These are phyloP conservation scores for Drosophila equinoxialis DNA, from an alignment of 1,140 invertebrate genomes.

Conservation along the genomic window DNA sequence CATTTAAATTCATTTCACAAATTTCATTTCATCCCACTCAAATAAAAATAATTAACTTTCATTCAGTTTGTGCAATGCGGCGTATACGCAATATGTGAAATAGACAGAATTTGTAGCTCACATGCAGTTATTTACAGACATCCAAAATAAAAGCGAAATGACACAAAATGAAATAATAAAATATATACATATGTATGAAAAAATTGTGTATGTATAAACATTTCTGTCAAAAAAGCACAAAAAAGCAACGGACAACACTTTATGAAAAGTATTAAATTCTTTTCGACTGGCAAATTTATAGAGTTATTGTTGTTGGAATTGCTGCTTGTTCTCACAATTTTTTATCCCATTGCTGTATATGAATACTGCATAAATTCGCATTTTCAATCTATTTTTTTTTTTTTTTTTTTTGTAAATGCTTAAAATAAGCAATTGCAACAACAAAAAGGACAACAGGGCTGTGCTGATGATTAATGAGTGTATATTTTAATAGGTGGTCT, in stretches of 20 bases:
- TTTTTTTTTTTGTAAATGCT: conserved; percentile 27
- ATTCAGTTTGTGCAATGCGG: conserved; percentile 59
- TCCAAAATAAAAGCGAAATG: conserved; percentile 4
- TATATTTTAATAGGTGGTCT: conserved; percentile 79
- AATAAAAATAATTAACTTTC: conserved; percentile 56
- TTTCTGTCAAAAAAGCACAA: conserved; percentile 16
- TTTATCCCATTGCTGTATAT: conserved; percentile 55
- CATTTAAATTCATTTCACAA: conserved; percentile 62
- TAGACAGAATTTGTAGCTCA: conserved; percentile 55
- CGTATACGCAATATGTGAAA: conserved; percentile 71
- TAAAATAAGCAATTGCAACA: conserved; percentile 54
- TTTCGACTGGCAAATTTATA: conserved; percentile 41
- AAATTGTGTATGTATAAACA: conserved; percentile 22
- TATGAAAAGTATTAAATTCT: conserved; percentile 74
- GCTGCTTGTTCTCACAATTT: conserved; percentile 23
- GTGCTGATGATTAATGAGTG: conserved; percentile 74
- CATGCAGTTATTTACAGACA: conserved; percentile 51
- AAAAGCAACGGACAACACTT: conserved; percentile 56
- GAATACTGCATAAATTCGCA: conserved; percentile 77
- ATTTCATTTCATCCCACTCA: conserved; percentile 23
- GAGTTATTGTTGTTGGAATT: conserved; percentile 29
- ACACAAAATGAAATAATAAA: conserved; percentile 15
- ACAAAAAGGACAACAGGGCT: conserved; percentile 23
- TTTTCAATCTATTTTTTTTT: conserved; percentile 45
- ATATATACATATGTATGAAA: not conserved